Evolutionary conservation across 2,113 vertebrate genomes (phyloP), one percentile per base, ranked within the genome.

Genomic region (Scartelaos histophorus): DNA sequence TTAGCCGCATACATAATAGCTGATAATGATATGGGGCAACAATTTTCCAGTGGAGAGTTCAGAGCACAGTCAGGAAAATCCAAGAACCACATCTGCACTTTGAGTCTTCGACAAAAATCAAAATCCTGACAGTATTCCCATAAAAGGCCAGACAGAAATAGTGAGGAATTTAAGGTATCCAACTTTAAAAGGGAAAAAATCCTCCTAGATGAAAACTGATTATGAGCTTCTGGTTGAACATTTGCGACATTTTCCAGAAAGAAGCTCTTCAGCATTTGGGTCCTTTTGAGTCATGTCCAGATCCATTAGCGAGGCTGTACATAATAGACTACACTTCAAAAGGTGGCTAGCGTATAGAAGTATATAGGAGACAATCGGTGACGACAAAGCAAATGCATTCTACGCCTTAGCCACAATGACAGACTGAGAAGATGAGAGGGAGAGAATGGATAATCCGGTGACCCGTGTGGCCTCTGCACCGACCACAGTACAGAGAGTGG

Each of bases 391-490:
- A 24, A 76, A 51, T 21, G 66, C 13, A 69, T 29, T 67, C 62
- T 69, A 79, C 72, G 68, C 62, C 67, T 58, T 51, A 45, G 78
- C 70, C 67, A 53, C 4, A 68, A 60, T 72, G 67, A 73, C 54
- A 80, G 73, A 43, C 45, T 45, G 16, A 54, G 56, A 61, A 25
- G 38, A 69, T 38, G 49, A 29, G 64, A 69, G 22, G 57, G 68
- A 65, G 38, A 56, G 24, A 71, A 78, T 69, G 0, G n/a, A 83
- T 91, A 91, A 92, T 89, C 89, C 89, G 75, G 22, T 77, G 73
- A 74, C 67, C 72, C 85, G 83, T 81, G 82, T 65, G 85, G 82
- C 69, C 74, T 84, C 70, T 54, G 78, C 74, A 29, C 68, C 77
- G 65, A 82, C 83, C 78, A 77, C 47, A 69, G 73, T 35, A 54